Evolutionary conservation across 2,888 invertebrate genomes (phyloP), one percentile per base, ranked within the genome.

Genomic region (Odontocerum albicorne): DNA sequence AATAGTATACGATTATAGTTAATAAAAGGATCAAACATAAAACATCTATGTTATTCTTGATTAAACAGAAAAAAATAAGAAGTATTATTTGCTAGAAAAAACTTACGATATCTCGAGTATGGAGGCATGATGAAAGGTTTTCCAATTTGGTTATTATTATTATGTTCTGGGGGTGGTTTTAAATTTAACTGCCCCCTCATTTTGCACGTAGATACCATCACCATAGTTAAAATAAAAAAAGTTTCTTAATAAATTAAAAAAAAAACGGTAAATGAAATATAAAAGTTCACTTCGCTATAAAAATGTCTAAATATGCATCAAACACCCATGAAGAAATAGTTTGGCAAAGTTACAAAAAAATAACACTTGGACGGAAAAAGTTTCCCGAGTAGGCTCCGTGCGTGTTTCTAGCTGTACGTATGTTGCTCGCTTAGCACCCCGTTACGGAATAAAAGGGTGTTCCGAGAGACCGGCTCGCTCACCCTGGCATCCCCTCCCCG

Each of bases 341-440:
- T n/a, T n/a, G n/a, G n/a, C n/a, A n/a, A n/a, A n/a, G n/a, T n/a
- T n/a, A n/a, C n/a, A n/a, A n/a, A n/a, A n/a, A n/a, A n/a, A n/a
- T n/a, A n/a, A n/a, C n/a, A n/a, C n/a, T n/a, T n/a, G n/a, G n/a
- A n/a, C n/a, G n/a, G n/a, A n/a, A n/a, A n/a, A n/a, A n/a, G n/a
- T n/a, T n/a, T n/a, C n/a, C n/a, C n/a, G n/a, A n/a, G n/a, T n/a
- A n/a, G n/a, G n/a, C n/a, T n/a, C n/a, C n/a, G n/a, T n/a, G n/a
- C n/a, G n/a, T n/a, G n/a, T n/a, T n/a, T n/a, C n/a, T n/a, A n/a
- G n/a, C n/a, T n/a, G 70, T 52, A 74, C 75, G 74, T 76, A 77
- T 77, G 64, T 62, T 64, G 44, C 59, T 35, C 45, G 55, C 38
- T 39, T 32, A 55, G 38, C 60, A 60, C 57, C 60, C 60, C 60